Base-by-base conservation (phyloP, 2,797 vertebrate species). In the Coilia nasus region DNA sequence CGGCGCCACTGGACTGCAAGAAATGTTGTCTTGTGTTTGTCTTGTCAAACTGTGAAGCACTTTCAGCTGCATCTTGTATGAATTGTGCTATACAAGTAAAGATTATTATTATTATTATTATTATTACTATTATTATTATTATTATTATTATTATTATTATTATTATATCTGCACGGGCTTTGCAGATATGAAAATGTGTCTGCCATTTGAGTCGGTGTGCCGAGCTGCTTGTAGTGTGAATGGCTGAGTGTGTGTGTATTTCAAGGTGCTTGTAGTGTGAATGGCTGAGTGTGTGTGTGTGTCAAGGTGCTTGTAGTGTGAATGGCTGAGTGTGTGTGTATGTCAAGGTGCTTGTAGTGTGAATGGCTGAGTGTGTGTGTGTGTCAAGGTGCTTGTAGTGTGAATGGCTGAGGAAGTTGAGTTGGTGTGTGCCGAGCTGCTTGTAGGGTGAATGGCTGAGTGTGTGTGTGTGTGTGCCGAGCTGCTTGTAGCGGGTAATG, bases 101-200 rank as follows among this genome's bases (percentile, higher is more conserved):
- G n/a, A n/a, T n/a, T n/a, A n/a, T n/a, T n/a, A n/a, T n/a, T n/a
- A n/a, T n/a, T n/a, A n/a, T n/a, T n/a, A n/a, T n/a, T n/a, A n/a
- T n/a, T n/a, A n/a, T n/a, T n/a, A n/a, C n/a, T n/a, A n/a, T n/a
- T n/a, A n/a, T n/a, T n/a, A n/a, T n/a, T n/a, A n/a, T n/a, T n/a
- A n/a, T n/a, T n/a, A n/a, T n/a, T n/a, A n/a, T n/a, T n/a, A n/a
- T n/a, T n/a, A n/a, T n/a, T n/a, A n/a, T n/a, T n/a, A n/a, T n/a
- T n/a, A n/a, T n/a, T n/a, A n/a, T n/a, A n/a, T n/a, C 71, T 78
- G 31, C 71, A 44, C 31, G 15, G 71, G 15, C 71, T 78, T 78
- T 21, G 35, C 21, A 31, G 71, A 78, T 41, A 21, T 78, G 71
- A 41, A 41, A 78, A 78, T 14, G 71, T 44, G 57, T 59, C 17